A percentile compares a stretch with the other conserved stretches of the same genome.
phyloP scores from a whole-genome alignment of 2,888 invertebrate species.

The Bedellia somnulentella region DNA sequence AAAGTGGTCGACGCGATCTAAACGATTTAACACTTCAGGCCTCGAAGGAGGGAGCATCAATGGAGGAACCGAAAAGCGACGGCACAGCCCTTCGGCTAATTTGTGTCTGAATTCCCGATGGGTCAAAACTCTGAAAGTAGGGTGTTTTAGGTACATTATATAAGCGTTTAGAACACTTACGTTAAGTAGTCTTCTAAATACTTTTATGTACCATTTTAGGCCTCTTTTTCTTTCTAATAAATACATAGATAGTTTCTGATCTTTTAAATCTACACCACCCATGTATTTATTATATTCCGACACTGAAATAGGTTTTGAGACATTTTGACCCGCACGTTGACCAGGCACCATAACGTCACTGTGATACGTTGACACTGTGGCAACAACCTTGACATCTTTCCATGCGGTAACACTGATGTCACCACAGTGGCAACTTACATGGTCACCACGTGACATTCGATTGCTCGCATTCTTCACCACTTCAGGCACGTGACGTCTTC shows the following conservation, averaged over 20 bases:
- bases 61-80: not conserved
- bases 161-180: constrained; percentile 5
- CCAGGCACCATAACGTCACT: constrained; percentile 1
- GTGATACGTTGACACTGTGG: constrained; percentile 4
- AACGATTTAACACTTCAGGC: not conserved
- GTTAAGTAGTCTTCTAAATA: constrained; percentile 6
- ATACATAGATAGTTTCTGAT: too few relatives aligned
- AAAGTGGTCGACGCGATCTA: constrained; percentile 3
- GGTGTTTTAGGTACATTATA: constrained; percentile 6
- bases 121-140: not conserved
- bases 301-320: not conserved
- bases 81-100: constrained; percentile 4
- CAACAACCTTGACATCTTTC: constrained; percentile 3
- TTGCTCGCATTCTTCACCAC: not conserved
- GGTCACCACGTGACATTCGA: not conserved
- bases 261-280: too few relatives aligned
- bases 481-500: constrained; percentile 5
- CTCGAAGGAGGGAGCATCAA: not conserved
- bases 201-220: too few relatives aligned
- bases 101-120: constrained; percentile 5
- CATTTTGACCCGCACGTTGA: constrained; percentile 1
- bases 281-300: constrained; percentile 4
- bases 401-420: constrained; percentile 2
- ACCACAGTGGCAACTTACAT: constrained; percentile 4
- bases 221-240: constrained; percentile 6